Conservation (phyloP, 2,797 vertebrate genomes). For the Gymnothorax reevesii region DNA sequence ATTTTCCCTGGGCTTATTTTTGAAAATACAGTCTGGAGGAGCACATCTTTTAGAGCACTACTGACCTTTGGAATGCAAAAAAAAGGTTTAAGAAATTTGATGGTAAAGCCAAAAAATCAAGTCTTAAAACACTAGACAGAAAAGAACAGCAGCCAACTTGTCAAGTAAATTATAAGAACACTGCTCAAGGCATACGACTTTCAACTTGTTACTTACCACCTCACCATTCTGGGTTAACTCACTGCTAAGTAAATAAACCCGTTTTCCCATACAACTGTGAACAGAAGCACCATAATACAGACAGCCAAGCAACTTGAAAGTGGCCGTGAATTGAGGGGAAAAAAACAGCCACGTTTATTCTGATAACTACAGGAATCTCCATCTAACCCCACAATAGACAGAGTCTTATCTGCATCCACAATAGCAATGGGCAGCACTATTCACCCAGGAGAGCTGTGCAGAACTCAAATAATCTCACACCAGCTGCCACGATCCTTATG, state of each 20-base stretch:
- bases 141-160: neutral
- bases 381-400: neutral
- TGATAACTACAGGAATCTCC: neutral
- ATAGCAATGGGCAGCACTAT: neutral
- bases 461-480: neutral
- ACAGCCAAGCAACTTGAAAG: neutral
- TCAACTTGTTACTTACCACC: neutral
- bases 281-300: neutral
- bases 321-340: neutral
- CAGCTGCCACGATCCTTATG: neutral
- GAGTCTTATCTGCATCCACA: neutral
- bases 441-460: neutral
- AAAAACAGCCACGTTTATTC: neutral
- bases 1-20: neutral
- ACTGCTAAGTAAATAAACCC: neutral
- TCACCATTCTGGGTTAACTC: no score
- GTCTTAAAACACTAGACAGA: neutral
- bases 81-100: neutral
- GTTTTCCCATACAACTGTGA: neutral
- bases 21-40: neutral
- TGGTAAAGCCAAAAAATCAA: neutral
- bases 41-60: neutral
- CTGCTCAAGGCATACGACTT: neutral
- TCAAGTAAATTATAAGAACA: neutral
- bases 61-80: neutral